Base-by-base conservation (phyloP, 1,140 invertebrate genomes). In the Elysia chlorotica region DNA sequence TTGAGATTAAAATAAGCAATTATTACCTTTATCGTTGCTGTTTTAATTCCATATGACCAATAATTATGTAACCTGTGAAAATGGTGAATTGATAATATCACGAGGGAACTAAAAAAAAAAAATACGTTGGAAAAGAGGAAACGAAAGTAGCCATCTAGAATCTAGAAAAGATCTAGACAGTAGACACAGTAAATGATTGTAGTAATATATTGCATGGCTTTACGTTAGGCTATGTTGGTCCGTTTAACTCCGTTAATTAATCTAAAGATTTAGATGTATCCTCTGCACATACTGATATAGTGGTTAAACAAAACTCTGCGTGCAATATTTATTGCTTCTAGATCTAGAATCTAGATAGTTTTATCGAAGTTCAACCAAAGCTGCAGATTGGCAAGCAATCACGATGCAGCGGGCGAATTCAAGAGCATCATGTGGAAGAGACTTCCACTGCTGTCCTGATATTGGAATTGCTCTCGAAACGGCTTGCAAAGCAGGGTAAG, bases 391-490 rank as follows among this genome's bases (percentile, higher is more conserved):
- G 30, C 30, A 31, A 56, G 5, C 41, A 10, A 21, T 48, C n/a
- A 37, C 10, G 30, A 69, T 69, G 67, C 67, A 53, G n/a, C 2
- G 56, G 59, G 35, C 28, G 17, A 69, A 59, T 48, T 56, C 81
- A 79, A 84, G 80, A 81, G 77, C 82, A 54, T 87, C 82, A 77
- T 86, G 83, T 78, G 84, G 81, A 38, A 63, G 83, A 73, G 81
- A 87, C 71, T 82, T 81, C 70, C 79, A 84, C 54, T 83, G 84
- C 54, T 79, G 79, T 74, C 83, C 84, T 23, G 83, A 86, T 48
- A 82, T 84, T 23, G 82, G 80, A 67, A 72, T 72, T 21, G 71
- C 77, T 25, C 65, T 87, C 30, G 81, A 83, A 54, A 76, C 75
- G 36, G 74, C 81, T 36, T 81, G 79, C 69, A 84, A 85, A 82